Evolutionary conservation across 2,888 invertebrate species (phyloP).

Genomic region (Melanotus villosus): DNA sequence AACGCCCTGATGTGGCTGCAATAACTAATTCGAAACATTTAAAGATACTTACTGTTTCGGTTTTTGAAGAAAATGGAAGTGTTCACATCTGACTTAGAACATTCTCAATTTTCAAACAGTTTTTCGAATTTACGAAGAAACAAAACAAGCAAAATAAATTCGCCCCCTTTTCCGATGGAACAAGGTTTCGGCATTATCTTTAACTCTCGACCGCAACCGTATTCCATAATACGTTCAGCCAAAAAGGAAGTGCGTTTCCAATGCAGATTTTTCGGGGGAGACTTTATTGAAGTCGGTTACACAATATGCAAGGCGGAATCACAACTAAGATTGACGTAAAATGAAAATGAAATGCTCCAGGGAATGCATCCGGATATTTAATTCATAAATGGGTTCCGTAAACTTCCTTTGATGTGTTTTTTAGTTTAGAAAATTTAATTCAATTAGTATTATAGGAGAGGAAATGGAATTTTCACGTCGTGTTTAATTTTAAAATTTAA

Average conservation of each 20-base stretch:
- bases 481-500: background rate
- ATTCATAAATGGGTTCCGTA: background rate
- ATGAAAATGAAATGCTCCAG: background rate
- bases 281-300: background rate
- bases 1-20: too few relatives aligned
- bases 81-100: too few relatives aligned
- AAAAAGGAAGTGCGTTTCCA: background rate
- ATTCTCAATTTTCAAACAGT: background rate
- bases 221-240: background rate
- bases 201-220: background rate
- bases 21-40: too few relatives aligned
- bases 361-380: background rate
- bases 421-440: background rate
- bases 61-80: too few relatives aligned
- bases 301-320: background rate
- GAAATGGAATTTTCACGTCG: background rate
- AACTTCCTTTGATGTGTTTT: background rate
- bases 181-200: constrained; percentile 22
- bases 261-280: background rate
- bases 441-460: background rate
- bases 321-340: background rate
- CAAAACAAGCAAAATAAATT: constrained; percentile 17
- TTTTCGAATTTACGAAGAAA: constrained; percentile 21
- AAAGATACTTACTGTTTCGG: too few relatives aligned
- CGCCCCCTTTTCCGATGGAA: background rate